phyloP scores from a whole-genome alignment of 2,888 invertebrate genomes.

The Notodonta dromedarius region DNA sequence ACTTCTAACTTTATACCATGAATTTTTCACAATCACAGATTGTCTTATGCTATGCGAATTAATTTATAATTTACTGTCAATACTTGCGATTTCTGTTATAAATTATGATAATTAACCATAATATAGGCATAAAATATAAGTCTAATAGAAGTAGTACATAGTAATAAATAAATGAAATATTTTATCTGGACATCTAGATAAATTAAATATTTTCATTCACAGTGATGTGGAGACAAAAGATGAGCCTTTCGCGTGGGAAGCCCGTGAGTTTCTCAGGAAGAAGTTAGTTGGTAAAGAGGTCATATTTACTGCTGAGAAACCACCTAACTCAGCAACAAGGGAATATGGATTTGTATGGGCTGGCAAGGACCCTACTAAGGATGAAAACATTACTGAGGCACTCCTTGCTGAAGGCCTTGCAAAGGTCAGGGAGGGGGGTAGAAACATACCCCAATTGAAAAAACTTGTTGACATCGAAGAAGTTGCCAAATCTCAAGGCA shows the following conservation, averaged over 20 bases:
- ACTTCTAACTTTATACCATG: too few relatives aligned
- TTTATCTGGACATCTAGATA: background rate
- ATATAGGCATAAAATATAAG: too few relatives aligned
- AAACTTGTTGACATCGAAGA: constrained; percentile 94
- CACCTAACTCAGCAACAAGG: constrained; percentile 92
- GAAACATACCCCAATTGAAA: constrained; percentile 86
- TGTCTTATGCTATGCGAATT: too few relatives aligned
- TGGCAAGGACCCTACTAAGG: constrained; percentile 90
- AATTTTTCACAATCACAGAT: too few relatives aligned
- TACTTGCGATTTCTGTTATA: background rate
- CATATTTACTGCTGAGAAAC: constrained; percentile 92
- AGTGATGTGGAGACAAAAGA: constrained; percentile 90
- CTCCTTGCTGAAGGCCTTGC: constrained; percentile 96
- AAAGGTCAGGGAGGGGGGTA: constrained; percentile 87
- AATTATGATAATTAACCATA: background rate
- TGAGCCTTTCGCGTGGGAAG: constrained; percentile 99
- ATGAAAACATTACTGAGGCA: constrained; percentile 94
- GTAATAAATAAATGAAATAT: too few relatives aligned
- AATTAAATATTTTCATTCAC: constrained; percentile 31
- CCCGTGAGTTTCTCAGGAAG: constrained; percentile 96
- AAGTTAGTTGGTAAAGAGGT: constrained; percentile 97
- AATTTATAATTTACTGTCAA: too few relatives aligned
- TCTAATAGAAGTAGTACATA: too few relatives aligned
- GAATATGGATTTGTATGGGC: constrained; percentile 93
- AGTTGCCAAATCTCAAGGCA: constrained; percentile 92